phyloP scores from a whole-genome alignment of 35 echinoderm and acorn worm species.

The Diadema setosum region DNA sequence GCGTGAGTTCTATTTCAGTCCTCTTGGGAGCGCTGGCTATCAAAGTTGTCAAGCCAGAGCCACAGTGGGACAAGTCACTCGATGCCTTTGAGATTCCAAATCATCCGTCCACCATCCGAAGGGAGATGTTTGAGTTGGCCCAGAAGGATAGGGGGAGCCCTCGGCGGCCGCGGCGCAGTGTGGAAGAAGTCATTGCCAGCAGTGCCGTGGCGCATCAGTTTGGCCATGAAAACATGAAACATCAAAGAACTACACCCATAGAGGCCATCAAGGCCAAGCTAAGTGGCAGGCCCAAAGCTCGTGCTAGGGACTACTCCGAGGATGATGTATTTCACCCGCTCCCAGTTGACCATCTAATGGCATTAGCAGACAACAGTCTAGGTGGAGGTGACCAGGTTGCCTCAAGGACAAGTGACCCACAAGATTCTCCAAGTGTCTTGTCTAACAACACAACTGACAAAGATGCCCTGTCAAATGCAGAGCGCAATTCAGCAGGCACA shows the following conservation, averaged over 20 bases:
- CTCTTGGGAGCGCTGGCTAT: constrained; percentile 27
- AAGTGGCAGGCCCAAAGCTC: background rate
- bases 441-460: background rate
- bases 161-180: background rate
- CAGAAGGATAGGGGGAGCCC: constrained; percentile 6
- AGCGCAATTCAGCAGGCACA: too few relatives aligned
- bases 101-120: constrained; percentile 56
- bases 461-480: background rate
- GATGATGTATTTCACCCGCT: background rate
- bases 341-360: background rate
- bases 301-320: background rate
- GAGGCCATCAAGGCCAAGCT: background rate
- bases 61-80: constrained; percentile 80
- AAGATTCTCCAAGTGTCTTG: background rate
- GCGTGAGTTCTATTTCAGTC: background rate
- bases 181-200: background rate
- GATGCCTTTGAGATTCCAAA: constrained; percentile 91
- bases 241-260: background rate
- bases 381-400: background rate
- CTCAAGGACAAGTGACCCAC: background rate
- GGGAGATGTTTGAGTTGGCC: constrained; percentile 36
- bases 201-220: background rate
- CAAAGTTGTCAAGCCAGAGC: constrained; percentile 52
- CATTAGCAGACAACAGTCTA: too few relatives aligned
- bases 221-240: background rate